Conservation (phyloP, 2,888 invertebrate species). For the Polydrusus tereticollis region DNA sequence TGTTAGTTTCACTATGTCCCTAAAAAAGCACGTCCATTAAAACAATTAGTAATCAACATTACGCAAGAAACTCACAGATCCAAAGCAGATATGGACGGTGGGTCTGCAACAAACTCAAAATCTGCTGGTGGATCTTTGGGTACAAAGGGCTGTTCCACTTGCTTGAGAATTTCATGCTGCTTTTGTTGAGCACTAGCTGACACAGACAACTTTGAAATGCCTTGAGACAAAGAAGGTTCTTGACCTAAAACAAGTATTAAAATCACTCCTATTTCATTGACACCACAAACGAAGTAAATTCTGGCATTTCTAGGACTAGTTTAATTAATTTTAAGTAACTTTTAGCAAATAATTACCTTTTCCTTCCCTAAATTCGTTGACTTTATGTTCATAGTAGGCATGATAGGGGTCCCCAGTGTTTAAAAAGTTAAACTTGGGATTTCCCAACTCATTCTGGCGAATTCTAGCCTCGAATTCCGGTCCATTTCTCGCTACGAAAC, state of each 20-base stretch:
- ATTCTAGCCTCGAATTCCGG: slow-evolving; percentile 99
- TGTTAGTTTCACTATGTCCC: slow-evolving; percentile 97
- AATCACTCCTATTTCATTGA: no score
- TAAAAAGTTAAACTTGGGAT: slow-evolving; percentile 98
- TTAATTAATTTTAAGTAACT: not conserved
- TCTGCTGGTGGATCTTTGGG: slow-evolving; percentile 93
- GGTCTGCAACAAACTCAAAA: slow-evolving; percentile 96
- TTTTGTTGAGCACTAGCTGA: slow-evolving; percentile 86
- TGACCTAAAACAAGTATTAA: slow-evolving; percentile 61
- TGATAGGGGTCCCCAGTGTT: slow-evolving; percentile 98
- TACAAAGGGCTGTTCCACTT: slow-evolving; percentile 87
- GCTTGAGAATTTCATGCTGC: slow-evolving; percentile 89
- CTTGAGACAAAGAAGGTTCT: slow-evolving; percentile 63
- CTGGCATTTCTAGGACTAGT: no score
- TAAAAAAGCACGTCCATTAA: slow-evolving; percentile 63
- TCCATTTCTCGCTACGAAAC: slow-evolving; percentile 98
- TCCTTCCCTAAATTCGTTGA: slow-evolving; percentile 93
- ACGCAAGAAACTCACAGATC: slow-evolving; percentile 82
- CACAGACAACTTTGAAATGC: slow-evolving; percentile 73
- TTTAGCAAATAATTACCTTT: slow-evolving; percentile 71
- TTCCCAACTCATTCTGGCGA: slow-evolving; percentile 96
- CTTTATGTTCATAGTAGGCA: slow-evolving; percentile 98
- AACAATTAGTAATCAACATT: no score
- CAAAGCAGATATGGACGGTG: slow-evolving; percentile 97
- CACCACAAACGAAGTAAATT: no score